Conservation (phyloP, 2,797 vertebrate genomes). For the Distichodus sexfasciatus region DNA sequence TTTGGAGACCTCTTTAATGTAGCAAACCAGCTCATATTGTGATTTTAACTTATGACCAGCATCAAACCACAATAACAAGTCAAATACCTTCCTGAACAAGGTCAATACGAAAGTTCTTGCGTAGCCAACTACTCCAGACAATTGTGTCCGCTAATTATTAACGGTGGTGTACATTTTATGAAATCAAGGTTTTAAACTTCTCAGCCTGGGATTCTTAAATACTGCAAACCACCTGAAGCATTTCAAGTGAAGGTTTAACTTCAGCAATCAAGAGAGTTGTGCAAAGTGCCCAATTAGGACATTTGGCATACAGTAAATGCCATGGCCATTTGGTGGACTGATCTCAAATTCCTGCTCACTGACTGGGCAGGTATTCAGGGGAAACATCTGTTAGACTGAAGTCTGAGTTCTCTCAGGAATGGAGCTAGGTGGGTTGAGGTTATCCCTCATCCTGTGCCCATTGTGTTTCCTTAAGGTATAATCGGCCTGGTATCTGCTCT, state of each 20-base stretch:
- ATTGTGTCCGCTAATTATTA: too few relatives aligned
- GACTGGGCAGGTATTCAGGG: conserved; percentile 48
- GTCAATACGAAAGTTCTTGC: too few relatives aligned
- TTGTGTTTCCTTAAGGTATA: conserved; percentile 27
- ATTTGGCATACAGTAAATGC: conserved; percentile 42
- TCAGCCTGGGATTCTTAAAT: too few relatives aligned
- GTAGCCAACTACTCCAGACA: too few relatives aligned
- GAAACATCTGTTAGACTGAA: conserved; percentile 67
- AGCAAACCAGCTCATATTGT: too few relatives aligned
- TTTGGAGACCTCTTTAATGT: too few relatives aligned
- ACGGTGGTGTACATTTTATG: too few relatives aligned
- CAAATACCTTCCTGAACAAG: too few relatives aligned
- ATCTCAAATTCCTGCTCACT: conserved; percentile 12
- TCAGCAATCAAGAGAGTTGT: conserved; percentile 47
- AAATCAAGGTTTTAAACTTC: too few relatives aligned
- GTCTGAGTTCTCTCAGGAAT: conserved; percentile 55
- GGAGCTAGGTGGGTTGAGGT: conserved; percentile 40
- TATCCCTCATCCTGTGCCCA: background rate
- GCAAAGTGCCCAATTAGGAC: conserved; percentile 46
- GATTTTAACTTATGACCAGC: too few relatives aligned
- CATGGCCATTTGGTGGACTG: conserved; percentile 50
- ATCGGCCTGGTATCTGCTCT: conserved; percentile 26
- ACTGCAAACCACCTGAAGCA: background rate
- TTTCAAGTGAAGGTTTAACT: background rate
- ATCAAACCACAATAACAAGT: too few relatives aligned